Percentiles rank a stretch among this genome's conserved stretches.
phyloP scores from a whole-genome alignment of 2,888 invertebrate genomes.

The Aleiodes testaceus region DNA sequence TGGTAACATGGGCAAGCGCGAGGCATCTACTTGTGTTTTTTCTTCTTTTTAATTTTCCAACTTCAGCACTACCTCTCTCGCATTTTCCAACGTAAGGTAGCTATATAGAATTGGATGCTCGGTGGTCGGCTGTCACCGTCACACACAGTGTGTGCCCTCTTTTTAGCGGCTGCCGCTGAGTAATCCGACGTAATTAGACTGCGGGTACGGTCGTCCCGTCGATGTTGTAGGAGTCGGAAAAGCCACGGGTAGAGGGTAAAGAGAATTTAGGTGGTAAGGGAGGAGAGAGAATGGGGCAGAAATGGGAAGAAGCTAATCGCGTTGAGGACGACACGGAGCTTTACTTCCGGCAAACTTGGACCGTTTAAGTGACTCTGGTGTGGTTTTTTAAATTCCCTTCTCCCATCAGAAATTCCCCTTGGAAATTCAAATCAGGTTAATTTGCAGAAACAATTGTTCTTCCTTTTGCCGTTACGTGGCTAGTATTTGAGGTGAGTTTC shows the following conservation, averaged over 20 bases:
- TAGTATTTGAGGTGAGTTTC: too few relatives aligned
- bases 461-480: too few relatives aligned
- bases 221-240: slow-evolving; percentile 1
- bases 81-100: too few relatives aligned
- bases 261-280: not conserved
- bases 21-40: too few relatives aligned
- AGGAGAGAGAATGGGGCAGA: not conserved
- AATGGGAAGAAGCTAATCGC: slow-evolving; percentile 29
- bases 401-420: not conserved
- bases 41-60: too few relatives aligned
- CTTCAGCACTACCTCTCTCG: too few relatives aligned
- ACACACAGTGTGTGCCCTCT: slow-evolving; percentile 7
- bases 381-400: slow-evolving; percentile 20
- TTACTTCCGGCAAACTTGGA: slow-evolving; percentile 30
- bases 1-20: too few relatives aligned
- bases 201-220: slow-evolving; percentile 9
- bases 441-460: too few relatives aligned
- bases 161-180: slow-evolving; percentile 20
- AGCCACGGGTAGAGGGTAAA: not conserved
- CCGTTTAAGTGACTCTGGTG: slow-evolving; percentile 12
- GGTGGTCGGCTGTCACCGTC: too few relatives aligned
- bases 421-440: too few relatives aligned
- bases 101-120: too few relatives aligned
- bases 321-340: slow-evolving; percentile 25
- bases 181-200: slow-evolving; percentile 36